Base-by-base conservation (phyloP, 2,797 vertebrate species). In the Cyclopterus lumpus region DNA sequence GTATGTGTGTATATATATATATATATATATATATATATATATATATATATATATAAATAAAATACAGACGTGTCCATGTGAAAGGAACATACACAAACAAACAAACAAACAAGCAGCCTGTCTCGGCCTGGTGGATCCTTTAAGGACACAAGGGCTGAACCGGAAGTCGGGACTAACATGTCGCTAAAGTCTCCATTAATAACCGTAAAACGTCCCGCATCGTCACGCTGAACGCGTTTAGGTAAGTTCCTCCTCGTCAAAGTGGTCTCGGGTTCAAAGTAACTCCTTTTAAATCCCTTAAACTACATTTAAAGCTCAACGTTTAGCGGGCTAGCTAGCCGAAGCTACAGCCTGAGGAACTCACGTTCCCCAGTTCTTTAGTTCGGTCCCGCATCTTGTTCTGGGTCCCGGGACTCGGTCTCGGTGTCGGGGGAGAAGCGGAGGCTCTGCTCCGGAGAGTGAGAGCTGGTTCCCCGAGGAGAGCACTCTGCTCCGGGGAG, bases 321-420 rank as follows among this genome's bases (percentile, higher is more conserved):
- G 38, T 15, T 14, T 14, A 40, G 38, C 38, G 12, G 12, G 38
- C 38, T 40, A 40, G 38, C 38, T 26, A 28, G 38, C 38, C 15
- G 38, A 40, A 15, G 38, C 38, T 40, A 40, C 10, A 12, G 3
- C 38, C 38, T 40, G 11, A 38, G 36, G 12, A 4, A 40, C 94
- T 95, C 88, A 95, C 95, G 32, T 93, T 94, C 84, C 93, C 94
- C 15, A 95, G 71, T 54, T 95, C 94, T 84, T 94, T 94, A 0
- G 95, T 95, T 58, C 95, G 92, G 86, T 95, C 95, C 84, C 95
- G 90, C 94, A 95, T 95, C 63, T 86, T 69, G 7, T 8, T 16
- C 18, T 18, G 1, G 38, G 26, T 26, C 22, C 77, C 54, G 42
- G 36, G 42, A 8, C 36, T 7, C 49, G n/a, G 24, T 24, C 73